Percentiles rank a stretch among this genome's conserved stretches.
Conservation (phyloP, 2,113 vertebrate species). For the Pseudopipra pipra region DNA sequence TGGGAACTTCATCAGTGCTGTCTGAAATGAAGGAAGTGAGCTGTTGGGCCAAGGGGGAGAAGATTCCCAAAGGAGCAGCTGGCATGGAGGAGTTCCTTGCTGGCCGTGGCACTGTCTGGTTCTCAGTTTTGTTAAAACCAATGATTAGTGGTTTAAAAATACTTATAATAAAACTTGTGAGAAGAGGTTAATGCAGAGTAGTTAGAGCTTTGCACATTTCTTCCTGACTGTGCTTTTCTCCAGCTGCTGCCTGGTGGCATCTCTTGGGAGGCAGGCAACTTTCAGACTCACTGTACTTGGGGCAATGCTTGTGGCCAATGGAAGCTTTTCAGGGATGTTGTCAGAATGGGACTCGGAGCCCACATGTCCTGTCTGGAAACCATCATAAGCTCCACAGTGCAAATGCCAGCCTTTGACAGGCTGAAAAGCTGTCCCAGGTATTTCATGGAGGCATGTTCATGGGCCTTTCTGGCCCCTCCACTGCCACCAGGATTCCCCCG, state of each 20-base stretch:
- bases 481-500: neutral
- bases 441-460: neutral
- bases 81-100: neutral
- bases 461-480: neutral
- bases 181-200: neutral
- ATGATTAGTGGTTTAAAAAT: neutral
- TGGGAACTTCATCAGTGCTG: neutral
- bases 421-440: neutral
- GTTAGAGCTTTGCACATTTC: neutral
- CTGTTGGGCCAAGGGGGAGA: neutral
- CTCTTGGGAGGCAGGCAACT: neutral
- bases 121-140: neutral
- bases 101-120: fast-evolving
- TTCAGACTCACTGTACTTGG: neutral
- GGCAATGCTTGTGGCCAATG: neutral
- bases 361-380: neutral
- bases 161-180: neutral
- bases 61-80: neutral
- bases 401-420: neutral
- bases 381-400: fast-evolving
- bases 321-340: neutral
- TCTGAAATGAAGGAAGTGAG: neutral
- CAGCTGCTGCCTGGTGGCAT: neutral
- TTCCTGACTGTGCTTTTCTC: neutral
- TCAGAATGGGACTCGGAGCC: neutral